Base-by-base conservation (phyloP, 2,888 invertebrate species). In the Cryptus armator region DNA sequence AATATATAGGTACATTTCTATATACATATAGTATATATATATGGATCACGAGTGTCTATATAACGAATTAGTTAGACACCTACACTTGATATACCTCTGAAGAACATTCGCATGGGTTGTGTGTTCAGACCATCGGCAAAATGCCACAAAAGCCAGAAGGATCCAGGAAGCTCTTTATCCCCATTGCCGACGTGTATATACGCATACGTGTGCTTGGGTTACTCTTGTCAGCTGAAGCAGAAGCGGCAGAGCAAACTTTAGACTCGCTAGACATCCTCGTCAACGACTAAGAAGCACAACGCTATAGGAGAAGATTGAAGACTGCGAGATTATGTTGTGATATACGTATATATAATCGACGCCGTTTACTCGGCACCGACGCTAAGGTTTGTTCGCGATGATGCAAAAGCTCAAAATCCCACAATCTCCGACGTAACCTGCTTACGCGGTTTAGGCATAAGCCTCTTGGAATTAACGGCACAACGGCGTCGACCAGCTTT, bases 391-490 rank as follows among this genome's bases (percentile, higher is more conserved):
- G 74, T 16, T 59, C 37, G 68, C 19, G 48, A 59, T 12, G 46
- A 46, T 70, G 68, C 59, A 46, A 68, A 46, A 48, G 51, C 79
- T 66, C 64, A 64, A 53, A 44, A 43, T 48, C n/a, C 10, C 56
- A 72, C 79, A 80, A 44, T 66, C 72, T 24, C 48, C 46, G 19
- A 37, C 12, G 43, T 72, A 74, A 83, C 72, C 72, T 72, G 78
- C 72, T 83, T 83, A 74, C 72, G 72, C 68, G 78, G 43, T 24
- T 75, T 59, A 74, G 72, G 70, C 64, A 43, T 81, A 79, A 86
- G 84, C 84, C 71, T 75, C 71, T 68, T 71, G 79, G 81, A 86
- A 84, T 86, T 81, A 56, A 81, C 59, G 71, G 71, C 56, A 71
- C 56, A 68, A 48, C 59, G 37, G 66, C 51, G 53, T 24, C 12